Evolutionary conservation across 2,888 invertebrate genomes (phyloP), one percentile per base, ranked within the genome.

Genomic region (Balanococcus diminutus): DNA sequence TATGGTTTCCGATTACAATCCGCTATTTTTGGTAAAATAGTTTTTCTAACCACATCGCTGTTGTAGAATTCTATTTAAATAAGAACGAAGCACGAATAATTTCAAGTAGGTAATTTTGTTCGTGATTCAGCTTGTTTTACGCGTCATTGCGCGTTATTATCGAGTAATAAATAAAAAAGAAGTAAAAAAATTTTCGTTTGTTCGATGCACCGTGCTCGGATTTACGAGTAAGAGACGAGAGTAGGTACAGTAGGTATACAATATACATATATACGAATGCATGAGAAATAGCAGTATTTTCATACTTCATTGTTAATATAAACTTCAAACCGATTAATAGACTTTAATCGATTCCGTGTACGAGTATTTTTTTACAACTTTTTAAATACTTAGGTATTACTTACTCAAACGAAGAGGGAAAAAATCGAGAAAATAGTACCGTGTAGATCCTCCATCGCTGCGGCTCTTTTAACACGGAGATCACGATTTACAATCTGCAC

Each of bases 61-160:
- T 36, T 79, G 36, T 79, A 19, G 19, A 79, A 79, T 79, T 9
- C 75, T 16, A 79, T 46, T 31, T 84, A 84, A 84, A 84, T 67
- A 51, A 56, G 84, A 51, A n/a, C n/a, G n/a, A 61, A 84, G 31
- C 84, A 36, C 22, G 28, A 42, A 72, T 39, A 72, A 22, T 36
- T 84, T 72, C 39, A 39, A 19, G 72, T n/a, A 67, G 61, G 61
- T 67, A 67, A 84, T 85, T 85, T 79, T 85, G 51, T 85, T 46
- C 85, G 79, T 85, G 79, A 85, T 67, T 85, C 85, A 85, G 85
- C 85, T 31, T 16, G 75, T 85, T 85, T 85, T 51, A 39, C 85
- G 85, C 85, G 42, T 79, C 75, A 85, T 46, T 46, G 85, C 36
- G 36, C 22, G 36, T 79, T 79, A 79, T 79, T 36, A 36, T 36